These are phyloP conservation scores for Xyrauchen texanus DNA, from an alignment of 2,113 vertebrate species.

Conservation along the genomic window DNA sequence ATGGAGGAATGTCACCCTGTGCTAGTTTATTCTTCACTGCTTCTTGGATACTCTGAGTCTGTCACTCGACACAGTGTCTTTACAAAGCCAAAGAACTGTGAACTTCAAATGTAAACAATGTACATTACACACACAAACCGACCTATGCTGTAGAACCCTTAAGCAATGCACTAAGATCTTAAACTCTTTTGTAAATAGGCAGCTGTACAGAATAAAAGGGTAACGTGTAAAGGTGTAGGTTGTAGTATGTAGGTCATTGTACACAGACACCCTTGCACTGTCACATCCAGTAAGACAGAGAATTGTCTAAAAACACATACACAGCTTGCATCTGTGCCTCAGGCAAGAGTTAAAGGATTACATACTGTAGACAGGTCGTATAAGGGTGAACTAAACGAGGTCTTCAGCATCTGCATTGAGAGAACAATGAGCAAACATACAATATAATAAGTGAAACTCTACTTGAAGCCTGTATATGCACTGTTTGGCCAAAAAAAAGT, in stretches of 20 bases:
- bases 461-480: neutral
- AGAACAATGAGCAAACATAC: neutral
- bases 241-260: constrained; percentile 24
- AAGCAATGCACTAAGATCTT: constrained; percentile 10
- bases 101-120: constrained; percentile 22
- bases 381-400: constrained; percentile 12
- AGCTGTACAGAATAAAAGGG: constrained; percentile 13
- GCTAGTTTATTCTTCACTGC: constrained; percentile 8
- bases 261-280: neutral
- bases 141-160: constrained; percentile 14
- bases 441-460: neutral
- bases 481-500: no score
- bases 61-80: constrained; percentile 28
- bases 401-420: neutral
- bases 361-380: neutral
- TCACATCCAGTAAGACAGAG: neutral
- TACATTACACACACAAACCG: neutral
- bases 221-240: constrained; percentile 32
- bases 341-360: constrained; percentile 22
- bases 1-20: constrained; percentile 25
- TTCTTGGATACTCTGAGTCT: constrained; percentile 22
- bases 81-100: constrained; percentile 4
- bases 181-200: constrained; percentile 21
- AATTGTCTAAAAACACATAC: constrained; percentile 1
- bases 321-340: constrained; percentile 10